Percentiles rank a stretch among this genome's conserved stretches.
These are phyloP conservation scores for Heteromyza rotundicornis DNA, from an alignment of 2,888 invertebrate species.

Conservation along the genomic window DNA sequence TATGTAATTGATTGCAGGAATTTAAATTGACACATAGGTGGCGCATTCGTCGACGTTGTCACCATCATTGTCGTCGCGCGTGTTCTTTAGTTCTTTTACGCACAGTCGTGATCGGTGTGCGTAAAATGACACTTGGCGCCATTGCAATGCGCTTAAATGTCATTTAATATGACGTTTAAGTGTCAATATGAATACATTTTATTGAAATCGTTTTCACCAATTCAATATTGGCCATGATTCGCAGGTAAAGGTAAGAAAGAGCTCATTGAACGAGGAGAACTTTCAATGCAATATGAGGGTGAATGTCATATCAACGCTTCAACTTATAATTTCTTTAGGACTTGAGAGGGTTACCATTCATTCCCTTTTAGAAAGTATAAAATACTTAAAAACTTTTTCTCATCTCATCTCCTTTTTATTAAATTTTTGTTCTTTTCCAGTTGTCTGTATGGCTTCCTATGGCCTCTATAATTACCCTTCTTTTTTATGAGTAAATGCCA, in stretches of 20 bases:
- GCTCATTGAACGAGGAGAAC: no score
- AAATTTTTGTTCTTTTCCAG: no score
- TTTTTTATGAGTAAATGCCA: not conserved
- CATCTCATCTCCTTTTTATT: no score
- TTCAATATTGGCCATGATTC: not conserved
- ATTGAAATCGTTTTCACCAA: not conserved
- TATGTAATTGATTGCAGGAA: conserved; percentile 42
- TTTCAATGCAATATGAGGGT: no score
- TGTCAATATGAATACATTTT: conserved; percentile 32
- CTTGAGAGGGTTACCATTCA: no score
- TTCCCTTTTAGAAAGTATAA: no score
- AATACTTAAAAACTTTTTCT: no score
- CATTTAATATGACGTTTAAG: conserved; percentile 45
- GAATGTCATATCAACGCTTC: no score
- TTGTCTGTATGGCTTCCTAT: no score
- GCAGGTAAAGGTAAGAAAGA: no score
- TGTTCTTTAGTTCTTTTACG: not conserved
- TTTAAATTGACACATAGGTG: conserved; percentile 40
- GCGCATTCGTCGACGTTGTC: conserved; percentile 14
- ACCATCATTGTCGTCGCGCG: not conserved
- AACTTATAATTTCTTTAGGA: no score
- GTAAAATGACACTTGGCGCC: conserved; percentile 49
- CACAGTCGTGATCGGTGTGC: conserved; percentile 30
- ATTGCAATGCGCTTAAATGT: conserved; percentile 37
- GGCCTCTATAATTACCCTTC: not conserved